These are phyloP conservation scores for Diorhabda elongata DNA, from an alignment of 1,140 invertebrate species.

Conservation along the genomic window DNA sequence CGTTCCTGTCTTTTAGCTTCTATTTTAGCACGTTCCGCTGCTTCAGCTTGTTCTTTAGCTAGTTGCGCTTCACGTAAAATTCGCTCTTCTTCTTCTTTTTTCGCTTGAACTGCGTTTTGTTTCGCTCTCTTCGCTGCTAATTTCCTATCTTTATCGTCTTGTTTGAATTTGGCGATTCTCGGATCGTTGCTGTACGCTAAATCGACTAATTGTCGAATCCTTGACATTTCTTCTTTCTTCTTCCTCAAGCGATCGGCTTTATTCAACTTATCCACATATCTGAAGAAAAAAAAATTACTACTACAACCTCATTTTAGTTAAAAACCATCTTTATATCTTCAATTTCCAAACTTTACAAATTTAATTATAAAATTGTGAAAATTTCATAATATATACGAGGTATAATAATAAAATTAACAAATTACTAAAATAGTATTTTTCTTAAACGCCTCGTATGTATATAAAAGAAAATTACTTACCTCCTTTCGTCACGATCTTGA, in stretches of 20 bases:
- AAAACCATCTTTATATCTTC: no score
- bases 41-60: conserved; percentile 79
- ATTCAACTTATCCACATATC: conserved; percentile 96
- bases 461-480: conserved; percentile 65
- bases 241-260: conserved; percentile 83
- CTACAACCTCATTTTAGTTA: no score
- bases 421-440: no score
- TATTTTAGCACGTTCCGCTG: conserved; percentile 71
- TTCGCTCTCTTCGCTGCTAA: conserved; percentile 83
- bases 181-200: conserved; percentile 92
- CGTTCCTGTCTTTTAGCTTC: conserved; percentile 83
- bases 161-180: conserved; percentile 85
- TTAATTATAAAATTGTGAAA: no score
- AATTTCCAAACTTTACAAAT: no score
- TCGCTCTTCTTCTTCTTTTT: conserved; percentile 78
- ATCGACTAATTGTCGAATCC: conserved; percentile 87
- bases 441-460: no score
- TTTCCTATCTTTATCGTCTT: conserved; percentile 91
- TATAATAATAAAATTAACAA: no score
- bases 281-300: not conserved
- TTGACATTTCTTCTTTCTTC: conserved; percentile 94
- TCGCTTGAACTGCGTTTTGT: conserved; percentile 81
- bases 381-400: no score
- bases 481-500: conserved; percentile 89
- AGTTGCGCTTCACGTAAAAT: conserved; percentile 64